A percentile compares a stretch with the other conserved stretches of the same genome.
Evolutionary conservation across 2,797 vertebrate genomes (phyloP).

Genomic region (Neopelma chrysocephalum): DNA sequence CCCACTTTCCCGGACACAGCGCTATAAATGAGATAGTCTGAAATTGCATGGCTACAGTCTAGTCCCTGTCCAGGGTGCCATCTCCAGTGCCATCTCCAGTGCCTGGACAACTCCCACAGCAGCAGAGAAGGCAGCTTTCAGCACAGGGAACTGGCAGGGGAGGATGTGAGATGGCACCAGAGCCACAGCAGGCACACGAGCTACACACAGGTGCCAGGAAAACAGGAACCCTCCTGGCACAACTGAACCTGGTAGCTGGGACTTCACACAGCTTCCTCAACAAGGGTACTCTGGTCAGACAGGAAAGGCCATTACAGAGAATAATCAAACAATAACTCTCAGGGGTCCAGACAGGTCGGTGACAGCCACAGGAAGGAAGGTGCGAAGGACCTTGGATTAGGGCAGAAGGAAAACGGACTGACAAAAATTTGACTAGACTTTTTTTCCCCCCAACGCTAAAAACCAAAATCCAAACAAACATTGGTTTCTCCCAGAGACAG

Average conservation of each 20-base stretch:
- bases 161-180: background rate
- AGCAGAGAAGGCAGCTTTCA: background rate
- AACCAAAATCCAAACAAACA: background rate
- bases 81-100: background rate
- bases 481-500: background rate
- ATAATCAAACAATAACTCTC: background rate
- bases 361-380: background rate
- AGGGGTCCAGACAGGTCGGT: accelerated
- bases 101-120: background rate
- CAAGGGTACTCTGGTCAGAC: accelerated
- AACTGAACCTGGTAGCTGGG: background rate
- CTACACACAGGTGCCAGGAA: background rate
- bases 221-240: accelerated
- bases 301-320: background rate
- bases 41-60: background rate
- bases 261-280: background rate
- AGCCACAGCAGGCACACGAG: background rate
- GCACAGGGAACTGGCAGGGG: background rate
- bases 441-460: background rate
- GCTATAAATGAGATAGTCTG: background rate
- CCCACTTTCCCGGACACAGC: background rate
- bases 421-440: background rate
- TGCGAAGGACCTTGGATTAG: background rate
- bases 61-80: background rate
- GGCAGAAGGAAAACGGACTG: background rate